Evolutionary conservation across 2,888 invertebrate genomes (phyloP).

Genomic region (Melieria crassipennis): DNA sequence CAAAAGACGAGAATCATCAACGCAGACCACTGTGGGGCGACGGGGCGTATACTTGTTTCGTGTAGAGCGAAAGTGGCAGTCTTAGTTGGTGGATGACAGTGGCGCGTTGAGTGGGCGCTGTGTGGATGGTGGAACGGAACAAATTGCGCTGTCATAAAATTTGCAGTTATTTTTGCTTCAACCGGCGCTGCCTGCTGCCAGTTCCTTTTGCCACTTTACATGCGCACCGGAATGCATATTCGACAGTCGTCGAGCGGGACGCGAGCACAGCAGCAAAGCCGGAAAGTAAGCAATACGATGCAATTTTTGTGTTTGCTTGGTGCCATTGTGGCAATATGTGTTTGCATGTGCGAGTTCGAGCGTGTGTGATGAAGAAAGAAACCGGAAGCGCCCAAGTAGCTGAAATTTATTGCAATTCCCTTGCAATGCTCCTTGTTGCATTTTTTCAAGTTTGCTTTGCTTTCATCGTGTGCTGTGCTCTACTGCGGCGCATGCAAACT

Average conservation of each 20-base stretch:
- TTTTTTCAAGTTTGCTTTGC: background rate
- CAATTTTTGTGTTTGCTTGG: too few species aligned
- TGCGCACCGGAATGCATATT: too few species aligned
- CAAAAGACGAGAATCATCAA: too few species aligned
- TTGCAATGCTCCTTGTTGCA: background rate
- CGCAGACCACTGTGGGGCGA: too few species aligned
- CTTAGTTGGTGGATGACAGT: background rate
- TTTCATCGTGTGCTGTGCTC: background rate
- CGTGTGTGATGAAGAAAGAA: background rate
- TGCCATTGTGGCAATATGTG: background rate
- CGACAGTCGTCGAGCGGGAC: too few species aligned
- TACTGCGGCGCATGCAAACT: background rate
- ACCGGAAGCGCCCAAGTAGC: slow-evolving; percentile 21
- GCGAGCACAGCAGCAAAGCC: too few species aligned
- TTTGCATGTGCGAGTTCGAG: background rate
- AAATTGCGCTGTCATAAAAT: slow-evolving; percentile 34
- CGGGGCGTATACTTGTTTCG: slow-evolving; percentile 16
- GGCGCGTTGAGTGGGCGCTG: too few species aligned
- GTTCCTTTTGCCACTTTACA: background rate
- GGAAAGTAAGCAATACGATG: too few species aligned
- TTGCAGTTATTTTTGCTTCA: slow-evolving; percentile 19
- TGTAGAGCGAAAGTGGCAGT: slow-evolving; percentile 30
- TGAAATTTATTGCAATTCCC: slow-evolving; percentile 16
- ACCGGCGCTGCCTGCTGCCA: background rate
- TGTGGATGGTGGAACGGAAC: too few species aligned